These are phyloP conservation scores for Reinhardtius hippoglossoides DNA, from an alignment of 2,113 vertebrate genomes.

Conservation along the genomic window DNA sequence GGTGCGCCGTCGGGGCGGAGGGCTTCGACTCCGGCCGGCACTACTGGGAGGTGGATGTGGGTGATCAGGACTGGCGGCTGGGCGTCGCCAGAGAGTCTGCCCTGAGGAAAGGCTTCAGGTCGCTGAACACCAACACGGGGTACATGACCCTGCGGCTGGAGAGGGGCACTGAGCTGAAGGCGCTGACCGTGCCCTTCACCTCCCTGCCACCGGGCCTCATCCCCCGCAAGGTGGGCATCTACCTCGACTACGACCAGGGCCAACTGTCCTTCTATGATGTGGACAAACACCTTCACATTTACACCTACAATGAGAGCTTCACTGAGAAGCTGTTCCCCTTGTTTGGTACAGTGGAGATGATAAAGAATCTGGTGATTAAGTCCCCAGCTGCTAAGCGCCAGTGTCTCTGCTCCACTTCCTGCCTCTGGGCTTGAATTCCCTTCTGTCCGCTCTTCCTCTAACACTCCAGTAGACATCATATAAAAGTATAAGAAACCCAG, in stretches of 20 bases:
- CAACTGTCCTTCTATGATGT: conserved; percentile 86
- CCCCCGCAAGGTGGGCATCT: conserved; percentile 80
- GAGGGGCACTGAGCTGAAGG: conserved; percentile 84
- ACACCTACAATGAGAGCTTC: conserved; percentile 84
- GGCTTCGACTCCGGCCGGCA: conserved; percentile 79
- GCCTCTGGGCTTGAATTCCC: conserved; percentile 77
- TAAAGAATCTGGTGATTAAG: conserved; percentile 82
- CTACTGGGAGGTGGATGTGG: conserved; percentile 88
- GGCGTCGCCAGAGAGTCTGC: conserved; percentile 89
- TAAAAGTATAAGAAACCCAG: conserved; percentile 38
- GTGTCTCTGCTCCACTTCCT: conserved; percentile 74
- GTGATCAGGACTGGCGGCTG: conserved; percentile 92
- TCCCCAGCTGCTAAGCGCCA: conserved; percentile 67
- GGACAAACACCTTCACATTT: conserved; percentile 80
- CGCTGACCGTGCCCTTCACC: conserved; percentile 83
- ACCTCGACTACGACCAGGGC: conserved; percentile 79
- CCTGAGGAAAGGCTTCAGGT: conserved; percentile 88
- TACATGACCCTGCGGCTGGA: conserved; percentile 84
- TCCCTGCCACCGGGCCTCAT: conserved; percentile 77
- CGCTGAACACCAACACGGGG: conserved; percentile 82
- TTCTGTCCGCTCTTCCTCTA: conserved; percentile 4
- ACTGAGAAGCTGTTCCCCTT: conserved; percentile 81
- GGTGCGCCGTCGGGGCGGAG: conserved; percentile 82
- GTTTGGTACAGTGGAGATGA: conserved; percentile 84
- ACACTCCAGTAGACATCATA: conserved; percentile 35